Conservation (phyloP, 92 coral and sea anemone species). For the Phenganax subtilis region DNA sequence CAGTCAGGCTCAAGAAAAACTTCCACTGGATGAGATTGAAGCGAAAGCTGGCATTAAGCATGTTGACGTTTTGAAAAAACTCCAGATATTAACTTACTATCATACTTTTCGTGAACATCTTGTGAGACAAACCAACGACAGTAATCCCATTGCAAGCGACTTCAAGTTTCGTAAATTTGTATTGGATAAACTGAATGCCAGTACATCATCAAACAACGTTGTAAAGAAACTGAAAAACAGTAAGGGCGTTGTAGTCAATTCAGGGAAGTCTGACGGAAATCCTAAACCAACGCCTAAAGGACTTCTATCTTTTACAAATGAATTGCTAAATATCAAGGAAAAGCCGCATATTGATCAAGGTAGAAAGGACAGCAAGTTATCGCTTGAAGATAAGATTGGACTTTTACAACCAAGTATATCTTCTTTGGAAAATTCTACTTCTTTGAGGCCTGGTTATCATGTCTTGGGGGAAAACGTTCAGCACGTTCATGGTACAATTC, state of each 20-base stretch:
- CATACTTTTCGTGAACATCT: conserved; percentile 65
- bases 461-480: background rate
- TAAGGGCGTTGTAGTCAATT: no score
- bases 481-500: background rate
- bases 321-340: conserved; percentile 1
- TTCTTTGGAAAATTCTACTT: background rate
- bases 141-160: background rate
- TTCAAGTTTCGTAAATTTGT: no score
- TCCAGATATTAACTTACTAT: conserved; percentile 62
- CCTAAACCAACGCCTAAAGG: background rate
- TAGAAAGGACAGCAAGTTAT: background rate
- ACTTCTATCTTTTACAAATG: conserved; percentile 6
- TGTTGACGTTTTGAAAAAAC: conserved; percentile 54
- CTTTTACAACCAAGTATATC: conserved; percentile 4
- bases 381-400: background rate
- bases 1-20: conserved; percentile 32
- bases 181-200: no score
- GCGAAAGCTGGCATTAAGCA: conserved; percentile 52
- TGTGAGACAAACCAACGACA: background rate
- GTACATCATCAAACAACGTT: background rate
- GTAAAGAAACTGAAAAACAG: background rate
- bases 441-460: conserved; percentile 7
- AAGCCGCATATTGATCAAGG: background rate
- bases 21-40: conserved; percentile 45
- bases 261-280: background rate